These are phyloP conservation scores for Haemorhous mexicanus DNA, from an alignment of 2,113 vertebrate species.

Conservation along the genomic window DNA sequence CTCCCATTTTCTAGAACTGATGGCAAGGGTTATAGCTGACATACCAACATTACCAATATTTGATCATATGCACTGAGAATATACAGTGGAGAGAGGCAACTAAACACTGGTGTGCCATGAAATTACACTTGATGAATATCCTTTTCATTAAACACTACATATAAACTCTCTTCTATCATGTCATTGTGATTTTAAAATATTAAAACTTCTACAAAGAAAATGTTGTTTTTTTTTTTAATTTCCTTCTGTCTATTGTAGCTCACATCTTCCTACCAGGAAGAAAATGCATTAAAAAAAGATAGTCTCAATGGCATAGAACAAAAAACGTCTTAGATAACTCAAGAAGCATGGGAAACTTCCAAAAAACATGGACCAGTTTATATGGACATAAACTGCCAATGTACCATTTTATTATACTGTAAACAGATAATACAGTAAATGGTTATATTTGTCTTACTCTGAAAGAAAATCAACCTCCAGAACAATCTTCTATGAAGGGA, in stretches of 20 bases:
- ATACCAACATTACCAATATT: background rate
- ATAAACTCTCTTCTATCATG: background rate
- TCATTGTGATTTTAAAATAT: background rate
- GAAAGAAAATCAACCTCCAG: background rate
- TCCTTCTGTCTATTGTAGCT: background rate
- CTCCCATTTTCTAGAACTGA: background rate
- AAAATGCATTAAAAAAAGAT: background rate
- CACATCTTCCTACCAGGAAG: background rate
- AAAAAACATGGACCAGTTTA: background rate
- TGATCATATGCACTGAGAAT: background rate
- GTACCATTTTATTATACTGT: background rate
- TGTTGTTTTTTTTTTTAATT: fast-evolving
- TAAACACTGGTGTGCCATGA: background rate
- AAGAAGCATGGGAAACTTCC: background rate
- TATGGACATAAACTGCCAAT: background rate
- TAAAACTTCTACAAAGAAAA: background rate
- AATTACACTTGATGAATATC: background rate
- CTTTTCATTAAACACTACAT: background rate
- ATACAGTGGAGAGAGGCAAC: background rate
- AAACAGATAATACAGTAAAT: background rate
- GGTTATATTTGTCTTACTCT: background rate
- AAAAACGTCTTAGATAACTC: background rate
- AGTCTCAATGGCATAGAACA: background rate
- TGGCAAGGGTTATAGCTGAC: background rate
- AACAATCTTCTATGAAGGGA: background rate